Evolutionary conservation across 2,888 invertebrate species (phyloP).

Genomic region (Tortrix viridana): DNA sequence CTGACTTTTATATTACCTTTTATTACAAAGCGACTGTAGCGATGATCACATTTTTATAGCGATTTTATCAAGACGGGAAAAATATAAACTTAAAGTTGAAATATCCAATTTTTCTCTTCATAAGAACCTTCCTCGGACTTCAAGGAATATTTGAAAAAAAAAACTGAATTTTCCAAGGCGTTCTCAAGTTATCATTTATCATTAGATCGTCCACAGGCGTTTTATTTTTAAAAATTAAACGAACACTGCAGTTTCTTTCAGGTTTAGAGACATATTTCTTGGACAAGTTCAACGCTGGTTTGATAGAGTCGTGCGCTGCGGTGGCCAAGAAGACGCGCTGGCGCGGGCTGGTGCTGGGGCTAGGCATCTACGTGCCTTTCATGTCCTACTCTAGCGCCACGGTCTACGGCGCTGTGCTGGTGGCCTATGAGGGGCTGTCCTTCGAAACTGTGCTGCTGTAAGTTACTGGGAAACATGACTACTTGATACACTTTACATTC

Average conservation of each 20-base stretch:
- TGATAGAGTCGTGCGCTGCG: slow-evolving; percentile 78
- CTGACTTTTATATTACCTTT: no score
- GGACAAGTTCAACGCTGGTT: slow-evolving; percentile 78
- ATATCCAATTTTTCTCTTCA: no score
- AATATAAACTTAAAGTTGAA: no score
- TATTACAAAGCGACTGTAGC: no score
- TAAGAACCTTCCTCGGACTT: no score
- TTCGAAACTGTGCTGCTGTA: slow-evolving; percentile 88
- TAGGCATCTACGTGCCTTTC: slow-evolving; percentile 88
- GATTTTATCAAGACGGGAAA: no score
- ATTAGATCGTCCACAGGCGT: no score
- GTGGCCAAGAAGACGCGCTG: slow-evolving; percentile 85
- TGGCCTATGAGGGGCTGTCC: slow-evolving; percentile 84
- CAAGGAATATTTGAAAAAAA: no score
- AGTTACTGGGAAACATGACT: slow-evolving; percentile 47
- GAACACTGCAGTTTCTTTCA: slow-evolving; percentile 42
- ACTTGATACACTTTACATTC: no score
- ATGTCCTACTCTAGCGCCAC: slow-evolving; percentile 88
- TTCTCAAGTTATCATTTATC: no score
- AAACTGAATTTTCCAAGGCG: no score
- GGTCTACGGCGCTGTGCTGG: slow-evolving; percentile 88
- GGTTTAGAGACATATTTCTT: slow-evolving; percentile 84
- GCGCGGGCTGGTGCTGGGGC: slow-evolving; percentile 87
- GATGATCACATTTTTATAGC: no score
- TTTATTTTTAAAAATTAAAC: background rate